phyloP scores from a whole-genome alignment of 53 echinoderm and acorn worm genomes.

The Crossaster papposus region DNA sequence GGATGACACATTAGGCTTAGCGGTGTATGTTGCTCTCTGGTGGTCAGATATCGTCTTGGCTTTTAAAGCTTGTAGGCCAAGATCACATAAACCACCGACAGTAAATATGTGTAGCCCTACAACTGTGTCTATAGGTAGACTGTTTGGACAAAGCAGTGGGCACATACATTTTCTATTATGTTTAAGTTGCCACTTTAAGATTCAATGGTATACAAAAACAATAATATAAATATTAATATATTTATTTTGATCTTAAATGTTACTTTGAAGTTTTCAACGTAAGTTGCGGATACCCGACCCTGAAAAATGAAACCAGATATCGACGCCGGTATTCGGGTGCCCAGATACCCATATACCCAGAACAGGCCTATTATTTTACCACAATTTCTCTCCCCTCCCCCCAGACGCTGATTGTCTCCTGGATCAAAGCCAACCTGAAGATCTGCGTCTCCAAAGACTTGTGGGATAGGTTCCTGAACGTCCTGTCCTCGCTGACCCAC shows the following conservation, averaged over 20 bases:
- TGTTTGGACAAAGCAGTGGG: conserved; percentile 46
- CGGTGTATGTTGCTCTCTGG: background rate
- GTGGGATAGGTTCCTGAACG: conserved; percentile 91
- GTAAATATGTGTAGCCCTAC: conserved; percentile 36
- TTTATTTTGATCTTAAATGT: no score
- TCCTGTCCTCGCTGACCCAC: conserved; percentile 90
- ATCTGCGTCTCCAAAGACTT: conserved; percentile 82
- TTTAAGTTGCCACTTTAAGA: background rate
- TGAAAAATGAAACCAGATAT: no score
- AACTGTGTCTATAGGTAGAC: conserved; percentile 28
- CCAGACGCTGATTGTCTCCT: conserved; percentile 92
- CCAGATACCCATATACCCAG: no score
- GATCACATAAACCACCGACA: conserved; percentile 67
- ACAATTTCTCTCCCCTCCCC: background rate
- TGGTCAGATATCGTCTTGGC: conserved; percentile 51
- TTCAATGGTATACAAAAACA: no score
- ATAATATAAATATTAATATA: no score
- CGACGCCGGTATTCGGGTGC: no score
- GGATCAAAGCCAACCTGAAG: conserved; percentile 97
- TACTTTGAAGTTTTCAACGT: no score
- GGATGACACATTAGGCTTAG: background rate
- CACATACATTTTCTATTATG: conserved; percentile 37
- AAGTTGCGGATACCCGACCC: no score
- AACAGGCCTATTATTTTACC: no score
- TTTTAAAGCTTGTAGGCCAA: conserved; percentile 33